Evolutionary conservation across 2,888 invertebrate species (phyloP).

Genomic region (Drosophila nigritarsus): DNA sequence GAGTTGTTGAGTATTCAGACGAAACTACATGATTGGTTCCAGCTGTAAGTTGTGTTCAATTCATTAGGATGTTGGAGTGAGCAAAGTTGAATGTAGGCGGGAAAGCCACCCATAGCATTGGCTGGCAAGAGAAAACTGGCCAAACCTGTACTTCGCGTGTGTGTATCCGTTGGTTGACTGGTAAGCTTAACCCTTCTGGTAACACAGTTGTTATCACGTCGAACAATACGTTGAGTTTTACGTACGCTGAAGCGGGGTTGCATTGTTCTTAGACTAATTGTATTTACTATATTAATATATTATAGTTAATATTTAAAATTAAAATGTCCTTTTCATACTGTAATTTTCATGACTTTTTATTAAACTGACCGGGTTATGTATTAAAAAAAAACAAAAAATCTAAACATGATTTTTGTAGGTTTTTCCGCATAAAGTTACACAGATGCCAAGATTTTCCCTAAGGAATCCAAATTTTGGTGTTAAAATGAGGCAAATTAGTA

Average conservation of each 20-base stretch:
- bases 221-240: background rate
- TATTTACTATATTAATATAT: background rate
- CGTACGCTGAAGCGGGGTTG: background rate
- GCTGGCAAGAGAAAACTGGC: background rate
- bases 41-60: background rate
- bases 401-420: slow-evolving; percentile 4
- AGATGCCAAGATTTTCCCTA: slow-evolving; percentile 12
- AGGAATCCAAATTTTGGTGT: background rate
- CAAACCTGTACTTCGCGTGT: background rate
- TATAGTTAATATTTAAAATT: background rate
- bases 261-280: background rate
- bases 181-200: background rate
- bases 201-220: background rate
- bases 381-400: background rate
- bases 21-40: background rate
- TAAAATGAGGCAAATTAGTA: slow-evolving; percentile 26
- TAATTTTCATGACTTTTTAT: background rate
- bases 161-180: background rate
- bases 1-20: background rate
- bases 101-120: background rate
- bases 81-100: background rate
- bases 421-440: background rate
- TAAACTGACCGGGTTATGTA: background rate
- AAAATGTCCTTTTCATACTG: background rate
- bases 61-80: background rate